These are phyloP conservation scores for Champsocephalus gunnari DNA, from an alignment of 2,797 vertebrate genomes.

Conservation along the genomic window DNA sequence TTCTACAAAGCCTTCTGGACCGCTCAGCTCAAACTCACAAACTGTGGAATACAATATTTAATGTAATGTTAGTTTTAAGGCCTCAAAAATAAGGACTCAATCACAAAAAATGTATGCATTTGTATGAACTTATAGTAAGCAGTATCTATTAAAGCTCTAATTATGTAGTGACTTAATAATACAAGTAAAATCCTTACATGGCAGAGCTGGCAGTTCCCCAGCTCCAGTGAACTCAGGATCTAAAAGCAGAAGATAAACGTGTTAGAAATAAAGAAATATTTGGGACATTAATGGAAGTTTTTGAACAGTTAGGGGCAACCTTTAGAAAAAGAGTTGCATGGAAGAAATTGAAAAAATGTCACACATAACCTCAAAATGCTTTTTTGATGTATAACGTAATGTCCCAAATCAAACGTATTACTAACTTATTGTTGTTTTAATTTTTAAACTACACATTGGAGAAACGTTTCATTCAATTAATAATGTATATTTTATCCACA, in stretches of 20 bases:
- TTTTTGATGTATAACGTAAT: not conserved
- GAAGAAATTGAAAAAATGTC: not conserved
- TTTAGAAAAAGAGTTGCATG: not conserved
- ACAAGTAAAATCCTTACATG: slow-evolving; percentile 86
- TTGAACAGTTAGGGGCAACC: not conserved
- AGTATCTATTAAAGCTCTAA: not conserved
- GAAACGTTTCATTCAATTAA: not conserved
- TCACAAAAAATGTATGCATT: not conserved
- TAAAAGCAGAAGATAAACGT: slow-evolving; percentile 83
- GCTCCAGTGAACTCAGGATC: slow-evolving; percentile 96
- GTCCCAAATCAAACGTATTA: not conserved
- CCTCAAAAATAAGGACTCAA: not conserved
- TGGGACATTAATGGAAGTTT: not conserved
- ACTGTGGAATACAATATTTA: slow-evolving; percentile 73
- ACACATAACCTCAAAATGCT: not conserved
- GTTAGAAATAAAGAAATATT: not conserved
- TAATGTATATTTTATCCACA: not conserved
- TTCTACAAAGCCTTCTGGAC: slow-evolving; percentile 94
- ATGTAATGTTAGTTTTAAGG: not conserved
- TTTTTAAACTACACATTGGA: not conserved
- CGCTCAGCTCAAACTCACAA: slow-evolving; percentile 98
- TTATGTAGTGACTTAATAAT: not conserved
- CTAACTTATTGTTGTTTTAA: too few species aligned
- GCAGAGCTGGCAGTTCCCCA: slow-evolving; percentile 89
- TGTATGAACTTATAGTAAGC: not conserved